Evolutionary conservation across 2,113 vertebrate genomes (phyloP).

Genomic region (Salvelinus namaycush): DNA sequence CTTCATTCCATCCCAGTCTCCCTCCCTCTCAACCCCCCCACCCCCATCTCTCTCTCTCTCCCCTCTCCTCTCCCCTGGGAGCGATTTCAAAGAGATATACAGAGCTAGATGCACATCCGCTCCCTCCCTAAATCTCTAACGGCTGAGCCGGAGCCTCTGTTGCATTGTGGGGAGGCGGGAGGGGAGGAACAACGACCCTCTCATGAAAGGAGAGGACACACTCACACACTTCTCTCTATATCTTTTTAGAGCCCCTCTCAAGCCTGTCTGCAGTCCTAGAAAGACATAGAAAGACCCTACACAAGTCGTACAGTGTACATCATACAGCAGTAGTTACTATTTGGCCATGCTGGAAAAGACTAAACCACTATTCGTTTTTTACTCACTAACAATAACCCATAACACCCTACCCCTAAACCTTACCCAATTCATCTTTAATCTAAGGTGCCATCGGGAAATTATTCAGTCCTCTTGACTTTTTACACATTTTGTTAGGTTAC

Average conservation of each 20-base stretch:
- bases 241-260: slow-evolving; percentile 30
- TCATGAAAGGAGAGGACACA: slow-evolving; percentile 57
- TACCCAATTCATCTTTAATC: too few relatives aligned
- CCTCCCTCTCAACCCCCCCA: not conserved
- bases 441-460: not conserved
- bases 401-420: too few relatives aligned
- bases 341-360: too few relatives aligned
- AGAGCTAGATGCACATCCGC: slow-evolving; percentile 50
- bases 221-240: slow-evolving; percentile 18
- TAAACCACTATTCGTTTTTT: too few relatives aligned
- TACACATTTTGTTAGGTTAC: too few relatives aligned
- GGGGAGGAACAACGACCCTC: slow-evolving; percentile 21
- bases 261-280: slow-evolving; percentile 37
- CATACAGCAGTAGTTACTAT: too few relatives aligned
- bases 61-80: slow-evolving; percentile 35
- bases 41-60: not conserved
- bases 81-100: slow-evolving; percentile 49
- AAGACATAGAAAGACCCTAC: slow-evolving; percentile 29
- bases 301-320: too few relatives aligned
- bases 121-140: slow-evolving; percentile 51
- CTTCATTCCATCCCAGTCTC: not conserved
- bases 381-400: too few relatives aligned
- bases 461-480: too few relatives aligned
- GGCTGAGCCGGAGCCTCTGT: slow-evolving; percentile 23
- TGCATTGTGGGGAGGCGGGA: slow-evolving; percentile 31